Conservation (phyloP, 2,888 invertebrate species). For the Hermaeophaga mercurialis region DNA sequence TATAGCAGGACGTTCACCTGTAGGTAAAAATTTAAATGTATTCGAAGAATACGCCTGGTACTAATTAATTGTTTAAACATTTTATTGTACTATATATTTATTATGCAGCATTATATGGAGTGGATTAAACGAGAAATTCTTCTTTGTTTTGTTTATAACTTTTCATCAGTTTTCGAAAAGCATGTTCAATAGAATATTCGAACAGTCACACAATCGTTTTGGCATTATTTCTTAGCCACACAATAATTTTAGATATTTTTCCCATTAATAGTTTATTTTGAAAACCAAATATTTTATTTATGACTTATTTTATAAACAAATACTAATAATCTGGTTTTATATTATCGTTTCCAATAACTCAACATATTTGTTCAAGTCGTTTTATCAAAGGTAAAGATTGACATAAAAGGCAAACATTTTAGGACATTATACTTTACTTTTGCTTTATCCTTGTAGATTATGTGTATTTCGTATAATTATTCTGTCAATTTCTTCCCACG, state of each 20-base stretch:
- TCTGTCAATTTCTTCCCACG: not conserved
- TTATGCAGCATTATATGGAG: too few species aligned
- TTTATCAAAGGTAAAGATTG: not conserved
- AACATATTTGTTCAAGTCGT: not conserved
- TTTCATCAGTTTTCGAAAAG: too few species aligned
- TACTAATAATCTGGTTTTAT: not conserved
- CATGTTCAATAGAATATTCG: too few species aligned
- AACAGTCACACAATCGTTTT: too few species aligned
- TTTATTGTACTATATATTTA: too few species aligned
- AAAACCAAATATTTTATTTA: too few species aligned
- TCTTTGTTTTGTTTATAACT: too few species aligned
- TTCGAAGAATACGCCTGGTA: not conserved
- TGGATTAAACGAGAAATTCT: too few species aligned
- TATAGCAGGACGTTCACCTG: not conserved
- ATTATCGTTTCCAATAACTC: not conserved
- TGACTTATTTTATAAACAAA: not conserved
- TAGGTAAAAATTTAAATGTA: slow-evolving; percentile 2
- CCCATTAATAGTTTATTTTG: too few species aligned
- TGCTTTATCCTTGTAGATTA: not conserved
- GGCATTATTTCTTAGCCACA: too few species aligned
- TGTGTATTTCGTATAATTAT: not conserved
- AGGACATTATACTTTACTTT: slow-evolving; percentile 1
- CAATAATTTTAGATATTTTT: too few species aligned
- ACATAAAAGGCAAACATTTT: not conserved
- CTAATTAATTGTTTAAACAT: not conserved